phyloP scores from a whole-genome alignment of 1,140 invertebrate genomes.

The Drosophila mauritiana region DNA sequence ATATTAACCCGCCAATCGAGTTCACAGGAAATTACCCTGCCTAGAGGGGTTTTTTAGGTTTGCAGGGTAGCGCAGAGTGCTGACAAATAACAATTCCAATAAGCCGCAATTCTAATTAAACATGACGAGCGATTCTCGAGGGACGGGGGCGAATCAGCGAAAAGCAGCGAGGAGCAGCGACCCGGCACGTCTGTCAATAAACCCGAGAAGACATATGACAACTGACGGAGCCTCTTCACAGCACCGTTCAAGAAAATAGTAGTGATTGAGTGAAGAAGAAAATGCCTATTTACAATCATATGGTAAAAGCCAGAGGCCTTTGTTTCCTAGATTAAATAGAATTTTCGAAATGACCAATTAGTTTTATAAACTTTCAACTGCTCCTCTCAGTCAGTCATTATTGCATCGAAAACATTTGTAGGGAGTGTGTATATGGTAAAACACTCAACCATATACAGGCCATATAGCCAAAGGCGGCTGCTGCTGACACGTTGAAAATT shows the following conservation, averaged over 20 bases:
- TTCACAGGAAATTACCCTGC: neutral
- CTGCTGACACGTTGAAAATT: constrained; percentile 77
- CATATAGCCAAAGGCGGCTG: constrained; percentile 44
- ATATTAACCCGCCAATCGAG: neutral
- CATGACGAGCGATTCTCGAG: constrained; percentile 6
- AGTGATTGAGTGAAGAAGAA: no score
- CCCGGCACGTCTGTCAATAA: constrained; percentile 34
- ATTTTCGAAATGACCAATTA: no score
- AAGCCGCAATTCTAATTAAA: constrained; percentile 24
- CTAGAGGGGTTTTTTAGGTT: neutral
- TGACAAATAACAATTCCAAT: constrained; percentile 21
- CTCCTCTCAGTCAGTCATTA: neutral
- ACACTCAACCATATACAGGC: neutral
- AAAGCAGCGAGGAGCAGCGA: constrained; percentile 19
- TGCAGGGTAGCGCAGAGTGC: constrained; percentile 17
- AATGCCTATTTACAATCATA: no score
- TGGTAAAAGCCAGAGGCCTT: no score
- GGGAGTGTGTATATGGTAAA: neutral
- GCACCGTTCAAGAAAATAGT: neutral
- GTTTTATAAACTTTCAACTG: neutral
- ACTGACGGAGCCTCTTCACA: constrained; percentile 12
- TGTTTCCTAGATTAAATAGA: no score
- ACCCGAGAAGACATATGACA: constrained; percentile 27
- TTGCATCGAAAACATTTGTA: neutral
- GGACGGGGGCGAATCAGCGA: neutral